Base-by-base conservation (phyloP, 2,113 vertebrate genomes). In the Okapia johnstoni region DNA sequence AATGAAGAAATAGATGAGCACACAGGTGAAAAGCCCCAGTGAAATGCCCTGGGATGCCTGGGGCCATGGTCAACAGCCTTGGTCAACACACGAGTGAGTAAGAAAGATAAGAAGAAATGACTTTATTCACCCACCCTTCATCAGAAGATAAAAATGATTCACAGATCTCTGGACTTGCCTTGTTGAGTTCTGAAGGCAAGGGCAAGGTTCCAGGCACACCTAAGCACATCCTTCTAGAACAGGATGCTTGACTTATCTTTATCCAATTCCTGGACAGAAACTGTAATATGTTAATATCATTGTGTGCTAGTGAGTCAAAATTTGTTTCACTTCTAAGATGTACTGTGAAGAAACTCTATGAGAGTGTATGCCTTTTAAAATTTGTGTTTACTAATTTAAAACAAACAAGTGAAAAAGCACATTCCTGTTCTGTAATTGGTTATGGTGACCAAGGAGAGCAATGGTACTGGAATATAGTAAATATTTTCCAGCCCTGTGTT, bases 401-500 rank as follows among this genome's bases (percentile, higher is more conserved):
- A 13, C 19, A n/a, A 58, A 36, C 15, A 16, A 57, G 43, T 0
- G n/a, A 21, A 52, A 46, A 15, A 66, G 25, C 9, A 90, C 4
- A 60, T 90, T 86, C 52, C 36, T 88, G 40, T 86, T 93, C 61
- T 84, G 2, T 88, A 90, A 73, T 60, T 93, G 90, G 16, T 88
- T 36, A 30, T 26, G 61, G 40, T 61, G 83, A 73, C 21, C 76
- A 90, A 50, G 60, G 79, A 96, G 13, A 90, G 55, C 70, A 88
- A 57, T 57, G 50, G 28, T 90, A 50, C 16, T 54, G 3, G 43
- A 90, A 61, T 43, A 61, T 73, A 60, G 90, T 93, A 93, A 94
- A 93, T 92, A 80, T 93, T 98, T 98, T 96, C 85, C 92, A 96
- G 48, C 15, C 85, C 76, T 89, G 5, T 97, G 97, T 98, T 98